A percentile compares a stretch with the other conserved stretches of the same genome.
These are phyloP conservation scores for Cephalopterus ornatus DNA, from an alignment of 2,113 vertebrate genomes.

Conservation along the genomic window DNA sequence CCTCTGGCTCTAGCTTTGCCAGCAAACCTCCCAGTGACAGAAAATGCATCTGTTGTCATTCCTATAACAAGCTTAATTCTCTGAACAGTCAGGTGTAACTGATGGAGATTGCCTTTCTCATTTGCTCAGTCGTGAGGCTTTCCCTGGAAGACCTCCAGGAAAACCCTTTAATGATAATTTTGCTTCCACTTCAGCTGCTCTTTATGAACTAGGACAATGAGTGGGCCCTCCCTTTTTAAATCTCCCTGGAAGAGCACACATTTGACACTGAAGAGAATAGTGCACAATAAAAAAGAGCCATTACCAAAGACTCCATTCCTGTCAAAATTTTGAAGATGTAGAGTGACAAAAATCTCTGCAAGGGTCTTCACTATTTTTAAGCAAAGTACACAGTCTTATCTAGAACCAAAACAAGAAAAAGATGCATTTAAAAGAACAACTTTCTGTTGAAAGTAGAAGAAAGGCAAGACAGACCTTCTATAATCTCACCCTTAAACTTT, in stretches of 20 bases:
- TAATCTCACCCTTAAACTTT: not conserved
- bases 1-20: not conserved
- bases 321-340: not conserved
- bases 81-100: not conserved
- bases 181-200: not conserved
- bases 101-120: not conserved
- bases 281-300: not conserved
- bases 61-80: not conserved
- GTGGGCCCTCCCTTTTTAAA: not conserved
- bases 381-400: not conserved
- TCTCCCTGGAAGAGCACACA: not conserved
- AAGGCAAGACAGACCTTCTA: not conserved
- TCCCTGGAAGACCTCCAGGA: not conserved
- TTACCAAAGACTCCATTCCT: not conserved
- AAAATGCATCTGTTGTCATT: constrained; percentile 18
- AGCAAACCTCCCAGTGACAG: not conserved
- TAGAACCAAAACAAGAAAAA: not conserved
- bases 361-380: not conserved
- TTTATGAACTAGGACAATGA: not conserved
- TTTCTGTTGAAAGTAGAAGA: not conserved
- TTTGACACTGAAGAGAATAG: not conserved
- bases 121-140: not conserved
- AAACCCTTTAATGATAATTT: not conserved
- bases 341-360: not conserved
- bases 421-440: not conserved